Conservation (phyloP, 2,113 vertebrate species). For the Sylvietta virens region DNA sequence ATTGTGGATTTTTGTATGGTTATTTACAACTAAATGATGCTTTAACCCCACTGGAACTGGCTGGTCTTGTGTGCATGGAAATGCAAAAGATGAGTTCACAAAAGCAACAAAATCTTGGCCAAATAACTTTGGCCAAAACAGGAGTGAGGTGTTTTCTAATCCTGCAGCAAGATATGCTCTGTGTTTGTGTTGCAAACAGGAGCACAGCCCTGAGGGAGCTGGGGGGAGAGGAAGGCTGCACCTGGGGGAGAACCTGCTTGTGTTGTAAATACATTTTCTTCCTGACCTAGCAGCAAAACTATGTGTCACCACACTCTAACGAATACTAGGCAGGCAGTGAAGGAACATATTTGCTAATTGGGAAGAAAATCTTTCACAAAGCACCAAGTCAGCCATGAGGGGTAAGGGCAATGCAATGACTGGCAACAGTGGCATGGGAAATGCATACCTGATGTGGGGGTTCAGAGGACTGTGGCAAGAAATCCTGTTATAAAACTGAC, state of each 20-base stretch:
- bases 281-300: background rate
- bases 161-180: background rate
- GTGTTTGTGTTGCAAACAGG: background rate
- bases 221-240: background rate
- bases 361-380: background rate
- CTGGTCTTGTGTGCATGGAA: background rate
- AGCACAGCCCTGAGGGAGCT: background rate
- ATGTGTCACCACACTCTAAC: background rate
- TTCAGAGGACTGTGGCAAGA: background rate
- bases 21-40: background rate
- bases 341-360: background rate
- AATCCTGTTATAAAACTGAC: background rate
- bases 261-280: background rate
- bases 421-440: background rate
- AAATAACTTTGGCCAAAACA: background rate
- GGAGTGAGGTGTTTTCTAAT: background rate
- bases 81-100: background rate
- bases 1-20: background rate
- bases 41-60: background rate
- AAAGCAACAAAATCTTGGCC: background rate
- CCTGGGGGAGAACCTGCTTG: rapidly evolving
- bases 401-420: background rate
- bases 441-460: background rate
- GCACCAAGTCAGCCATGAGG: background rate
- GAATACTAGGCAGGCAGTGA: background rate